phyloP scores from a whole-genome alignment of 2,888 invertebrate species.

The Synergus japonicus region DNA sequence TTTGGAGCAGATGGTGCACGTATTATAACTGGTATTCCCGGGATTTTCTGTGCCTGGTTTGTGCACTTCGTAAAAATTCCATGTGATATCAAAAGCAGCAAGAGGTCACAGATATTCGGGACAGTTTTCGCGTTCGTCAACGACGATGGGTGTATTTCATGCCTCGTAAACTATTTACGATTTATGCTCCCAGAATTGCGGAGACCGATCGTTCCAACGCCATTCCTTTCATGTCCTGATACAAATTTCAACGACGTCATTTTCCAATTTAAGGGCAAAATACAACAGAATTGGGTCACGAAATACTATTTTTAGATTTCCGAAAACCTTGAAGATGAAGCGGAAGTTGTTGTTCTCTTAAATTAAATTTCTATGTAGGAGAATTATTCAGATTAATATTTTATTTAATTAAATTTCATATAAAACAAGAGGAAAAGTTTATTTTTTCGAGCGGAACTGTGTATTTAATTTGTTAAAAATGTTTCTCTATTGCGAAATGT shows the following conservation, averaged over 20 bases:
- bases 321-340: neutral
- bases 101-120: conserved; percentile 16
- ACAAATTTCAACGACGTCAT: neutral
- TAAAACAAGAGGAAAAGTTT: no score
- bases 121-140: neutral
- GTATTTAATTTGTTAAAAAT: no score
- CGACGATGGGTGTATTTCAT: conserved; percentile 4
- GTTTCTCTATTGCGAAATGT: no score
- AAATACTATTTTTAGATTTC: neutral
- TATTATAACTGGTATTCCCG: neutral
- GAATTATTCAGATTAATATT: no score
- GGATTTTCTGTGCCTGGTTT: conserved; percentile 3
- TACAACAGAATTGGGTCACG: neutral
- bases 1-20: conserved; percentile 52
- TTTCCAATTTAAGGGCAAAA: neutral
- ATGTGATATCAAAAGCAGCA: conserved; percentile 46
- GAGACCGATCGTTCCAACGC: neutral
- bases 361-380: neutral
- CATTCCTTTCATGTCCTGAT: neutral
- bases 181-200: neutral
- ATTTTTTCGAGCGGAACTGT: no score
- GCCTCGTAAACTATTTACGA: conserved; percentile 21
- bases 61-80: conserved; percentile 63
- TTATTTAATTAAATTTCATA: no score
- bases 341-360: neutral